phyloP scores from a whole-genome alignment of 2,888 invertebrate species.

The Anticlea derivata region DNA sequence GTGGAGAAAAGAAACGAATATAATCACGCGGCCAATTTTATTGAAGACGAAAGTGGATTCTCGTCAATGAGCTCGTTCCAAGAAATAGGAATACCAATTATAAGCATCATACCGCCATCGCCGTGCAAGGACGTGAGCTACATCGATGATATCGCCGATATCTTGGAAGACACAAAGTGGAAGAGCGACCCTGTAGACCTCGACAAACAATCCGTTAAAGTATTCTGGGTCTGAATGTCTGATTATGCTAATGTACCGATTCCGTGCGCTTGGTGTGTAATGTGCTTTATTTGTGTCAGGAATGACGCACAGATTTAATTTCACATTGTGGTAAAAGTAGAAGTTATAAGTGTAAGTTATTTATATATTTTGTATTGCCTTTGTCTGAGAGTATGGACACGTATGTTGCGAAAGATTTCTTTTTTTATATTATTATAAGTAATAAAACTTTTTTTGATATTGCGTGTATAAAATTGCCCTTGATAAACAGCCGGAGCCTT shows the following conservation, averaged over 20 bases:
- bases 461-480: conserved; percentile 28
- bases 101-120: conserved; percentile 77
- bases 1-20: conserved; percentile 59
- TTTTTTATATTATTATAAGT: conserved; percentile 33
- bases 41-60: conserved; percentile 93
- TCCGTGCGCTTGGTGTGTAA: conserved; percentile 30
- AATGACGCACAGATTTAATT: conserved; percentile 16
- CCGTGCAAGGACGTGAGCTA: conserved; percentile 72
- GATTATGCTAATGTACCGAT: conserved; percentile 49
- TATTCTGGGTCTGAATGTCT: conserved; percentile 72
- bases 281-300: conserved; percentile 26
- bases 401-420: conserved; percentile 28
- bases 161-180: conserved; percentile 66
- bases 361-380: conserved; percentile 31
- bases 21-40: conserved; percentile 61
- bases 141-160: conserved; percentile 57
- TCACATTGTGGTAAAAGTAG: conserved; percentile 3
- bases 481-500: conserved; percentile 18
- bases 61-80: conserved; percentile 94
- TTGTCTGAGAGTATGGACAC: conserved; percentile 30
- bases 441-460: conserved; percentile 29
- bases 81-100: conserved; percentile 89
- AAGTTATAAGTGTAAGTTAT: neutral
- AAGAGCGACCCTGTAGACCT: conserved; percentile 60
- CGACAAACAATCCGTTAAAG: conserved; percentile 71